Evolutionary conservation across 2,113 vertebrate genomes (phyloP).

Genomic region (Alaudala cheleensis): DNA sequence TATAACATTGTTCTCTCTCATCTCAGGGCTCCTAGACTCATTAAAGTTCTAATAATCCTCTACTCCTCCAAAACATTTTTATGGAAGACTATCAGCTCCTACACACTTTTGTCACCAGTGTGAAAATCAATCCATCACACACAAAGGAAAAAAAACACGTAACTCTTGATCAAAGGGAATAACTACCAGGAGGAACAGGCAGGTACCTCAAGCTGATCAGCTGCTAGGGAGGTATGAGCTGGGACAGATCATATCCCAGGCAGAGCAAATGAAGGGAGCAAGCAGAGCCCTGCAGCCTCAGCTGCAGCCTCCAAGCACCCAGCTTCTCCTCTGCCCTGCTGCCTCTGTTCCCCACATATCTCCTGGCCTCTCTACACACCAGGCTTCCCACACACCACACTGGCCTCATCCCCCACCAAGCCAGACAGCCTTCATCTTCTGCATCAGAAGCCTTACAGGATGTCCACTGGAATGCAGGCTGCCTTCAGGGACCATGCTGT

Average conservation of each 20-base stretch:
- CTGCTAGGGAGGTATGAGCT: neutral
- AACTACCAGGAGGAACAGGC: neutral
- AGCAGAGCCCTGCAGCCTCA: neutral
- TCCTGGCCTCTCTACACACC: rapidly evolving
- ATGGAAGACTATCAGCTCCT: neutral
- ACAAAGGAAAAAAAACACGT: neutral
- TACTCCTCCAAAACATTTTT: neutral
- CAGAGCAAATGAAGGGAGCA: neutral
- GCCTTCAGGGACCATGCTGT: rapidly evolving
- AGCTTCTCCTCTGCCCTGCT: no score
- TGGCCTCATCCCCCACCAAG: neutral
- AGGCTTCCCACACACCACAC: neutral
- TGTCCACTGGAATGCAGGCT: neutral
- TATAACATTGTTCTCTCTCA: neutral
- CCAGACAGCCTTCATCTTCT: neutral
- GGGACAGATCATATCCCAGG: neutral
- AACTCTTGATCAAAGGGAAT: neutral
- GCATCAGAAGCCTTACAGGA: neutral
- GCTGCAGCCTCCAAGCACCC: neutral
- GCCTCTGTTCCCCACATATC: neutral
- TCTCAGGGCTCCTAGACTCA: neutral
- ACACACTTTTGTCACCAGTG: neutral
- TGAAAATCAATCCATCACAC: rapidly evolving
- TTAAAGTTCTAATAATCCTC: neutral
- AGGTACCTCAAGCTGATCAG: neutral